phyloP scores from a whole-genome alignment of 1,140 invertebrate genomes.

The Paramacrobiotus metropolitanus region DNA sequence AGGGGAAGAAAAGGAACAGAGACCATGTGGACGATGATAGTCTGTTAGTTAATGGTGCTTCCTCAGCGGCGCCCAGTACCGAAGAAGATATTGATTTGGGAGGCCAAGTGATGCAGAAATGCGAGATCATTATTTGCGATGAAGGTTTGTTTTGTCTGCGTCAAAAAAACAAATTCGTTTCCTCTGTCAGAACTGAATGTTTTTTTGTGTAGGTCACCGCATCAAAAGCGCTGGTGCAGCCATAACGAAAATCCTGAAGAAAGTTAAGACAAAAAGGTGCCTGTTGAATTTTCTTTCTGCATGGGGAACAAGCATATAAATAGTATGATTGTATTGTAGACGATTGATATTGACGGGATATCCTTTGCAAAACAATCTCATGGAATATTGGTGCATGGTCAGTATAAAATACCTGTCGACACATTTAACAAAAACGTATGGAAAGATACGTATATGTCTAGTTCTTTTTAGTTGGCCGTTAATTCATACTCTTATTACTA shows the following conservation, averaged over 20 bases:
- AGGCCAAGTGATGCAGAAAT: neutral
- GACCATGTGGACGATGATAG: constrained; percentile 26
- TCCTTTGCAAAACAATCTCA: constrained; percentile 81
- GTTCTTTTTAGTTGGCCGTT: constrained; percentile 8
- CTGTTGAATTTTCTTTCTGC: constrained; percentile 8
- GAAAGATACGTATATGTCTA: constrained; percentile 30
- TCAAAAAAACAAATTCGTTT: too few species aligned
- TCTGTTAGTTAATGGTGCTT: constrained; percentile 4
- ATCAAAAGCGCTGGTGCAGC: constrained; percentile 86
- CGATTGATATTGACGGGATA: constrained; percentile 78
- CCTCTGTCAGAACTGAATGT: too few species aligned
- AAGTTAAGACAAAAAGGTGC: constrained; percentile 42
- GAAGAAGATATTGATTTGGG: neutral
- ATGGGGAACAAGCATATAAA: constrained; percentile 9
- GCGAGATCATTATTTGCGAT: neutral
- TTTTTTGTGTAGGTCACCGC: constrained; percentile 85
- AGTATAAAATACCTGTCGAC: neutral
- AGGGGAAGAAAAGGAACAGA: constrained; percentile 14
- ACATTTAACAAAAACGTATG: too few species aligned
- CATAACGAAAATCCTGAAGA: constrained; percentile 68
- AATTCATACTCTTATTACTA: too few species aligned
- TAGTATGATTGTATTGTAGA: too few species aligned
- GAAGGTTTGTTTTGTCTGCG: too few species aligned
- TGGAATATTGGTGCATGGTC: constrained; percentile 57
- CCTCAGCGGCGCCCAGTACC: neutral